Base-by-base conservation (phyloP, 2,113 vertebrate genomes). In the Phocoena sinus region DNA sequence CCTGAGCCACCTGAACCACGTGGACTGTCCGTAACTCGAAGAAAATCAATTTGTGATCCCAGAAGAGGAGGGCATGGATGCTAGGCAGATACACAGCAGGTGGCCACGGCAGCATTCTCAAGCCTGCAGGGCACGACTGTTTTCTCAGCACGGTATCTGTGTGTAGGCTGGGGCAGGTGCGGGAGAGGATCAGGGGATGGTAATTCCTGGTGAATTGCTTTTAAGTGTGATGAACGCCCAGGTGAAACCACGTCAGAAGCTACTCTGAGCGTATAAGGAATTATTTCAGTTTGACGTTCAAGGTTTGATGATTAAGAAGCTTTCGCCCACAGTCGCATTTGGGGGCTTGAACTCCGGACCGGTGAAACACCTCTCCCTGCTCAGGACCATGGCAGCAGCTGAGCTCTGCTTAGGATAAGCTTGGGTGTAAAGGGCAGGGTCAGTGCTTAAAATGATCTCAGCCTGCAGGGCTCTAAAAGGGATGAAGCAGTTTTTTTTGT, bases 41-140 rank as follows among this genome's bases (percentile, higher is more conserved):
- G 18, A 70, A 91, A 67, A 70, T 3, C 58, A 36, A 82, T 70
- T 0, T 89, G 73, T 70, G 62, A 47, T 36, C 8, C n/a, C 21
- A 28, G 47, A 44, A 71, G 28, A 41, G 11, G 6, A 67, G 5
- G 21, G 1, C 1, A 5, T 23, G 15, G 36, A 14, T 14, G 13
- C 23, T 31, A 17, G 47, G 47, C 14, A 44, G 67, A n/a, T 38
- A 60, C 6, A 20, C 10, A 38, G 60, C 36, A 31, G 21, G 13
- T 17, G 80, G 50, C 38, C 4, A 3, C 0, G 1, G 58, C 11
- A 14, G 33, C 20, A 2, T 26, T 33, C 58, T 10, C 20, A 38
- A 67, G 36, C 50, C 63, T 33, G 1, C 2, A 25, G 70, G 60
- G 21, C n/a, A 3, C 8, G 47, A 14, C 5, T 28, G 5, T 21